These are phyloP conservation scores for Catostomus latipinnis DNA, from an alignment of 2,797 vertebrate species.

Conservation along the genomic window DNA sequence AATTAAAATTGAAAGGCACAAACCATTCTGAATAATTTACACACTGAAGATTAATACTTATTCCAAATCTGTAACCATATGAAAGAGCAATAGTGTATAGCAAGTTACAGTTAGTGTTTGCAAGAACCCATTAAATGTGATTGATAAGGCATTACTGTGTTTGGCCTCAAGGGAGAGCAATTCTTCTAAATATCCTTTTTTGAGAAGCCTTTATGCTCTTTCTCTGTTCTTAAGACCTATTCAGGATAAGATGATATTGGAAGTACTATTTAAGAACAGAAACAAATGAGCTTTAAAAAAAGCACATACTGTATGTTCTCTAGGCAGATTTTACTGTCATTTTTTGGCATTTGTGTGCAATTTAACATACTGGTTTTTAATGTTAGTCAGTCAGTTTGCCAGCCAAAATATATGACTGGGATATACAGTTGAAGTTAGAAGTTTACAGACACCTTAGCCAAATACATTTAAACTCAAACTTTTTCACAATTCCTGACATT, in stretches of 20 bases:
- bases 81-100: not conserved
- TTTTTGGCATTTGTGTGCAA: not conserved
- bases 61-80: no score
- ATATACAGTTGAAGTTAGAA: no score
- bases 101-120: not conserved
- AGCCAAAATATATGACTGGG: no score
- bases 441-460: no score
- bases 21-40: not conserved
- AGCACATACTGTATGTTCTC: not conserved
- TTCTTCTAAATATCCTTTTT: constrained; percentile 1
- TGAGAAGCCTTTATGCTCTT: not conserved
- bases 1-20: no score
- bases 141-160: not conserved
- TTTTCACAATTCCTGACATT: no score
- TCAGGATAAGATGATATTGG: not conserved
- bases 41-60: not conserved
- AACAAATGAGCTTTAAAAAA: not conserved
- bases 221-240: not conserved
- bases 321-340: not conserved
- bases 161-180: constrained; percentile 53
- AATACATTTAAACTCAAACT: no score
- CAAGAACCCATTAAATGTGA: not conserved
- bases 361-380: not conserved
- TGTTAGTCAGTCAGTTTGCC: no score
- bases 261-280: not conserved